Evolutionary conservation across 2,797 vertebrate genomes (phyloP).

Genomic region (Tachyglossus aculeatus): DNA sequence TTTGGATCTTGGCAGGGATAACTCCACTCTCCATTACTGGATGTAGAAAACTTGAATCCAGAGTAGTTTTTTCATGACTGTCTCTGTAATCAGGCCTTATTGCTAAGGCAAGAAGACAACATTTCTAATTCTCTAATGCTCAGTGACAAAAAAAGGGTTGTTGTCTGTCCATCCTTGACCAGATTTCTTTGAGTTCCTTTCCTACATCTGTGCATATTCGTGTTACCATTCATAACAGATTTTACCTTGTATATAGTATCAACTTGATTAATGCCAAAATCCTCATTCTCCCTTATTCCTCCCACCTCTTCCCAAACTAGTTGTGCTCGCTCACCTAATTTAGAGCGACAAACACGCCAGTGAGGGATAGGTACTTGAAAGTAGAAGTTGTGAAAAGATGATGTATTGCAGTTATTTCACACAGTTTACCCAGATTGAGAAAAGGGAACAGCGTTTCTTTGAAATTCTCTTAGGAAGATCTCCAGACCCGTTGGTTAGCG

Average conservation of each 20-base stretch:
- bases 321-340: neutral
- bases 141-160: neutral
- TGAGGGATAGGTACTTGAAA: conserved; percentile 1
- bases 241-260: neutral
- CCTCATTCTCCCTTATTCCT: no score
- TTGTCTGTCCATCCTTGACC: neutral
- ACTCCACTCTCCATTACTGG: no score
- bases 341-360: neutral
- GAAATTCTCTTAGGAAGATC: conserved; percentile 43
- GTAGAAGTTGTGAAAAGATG: conserved; percentile 25
- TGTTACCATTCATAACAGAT: neutral
- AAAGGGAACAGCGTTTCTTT: conserved; percentile 26
- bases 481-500: conserved; percentile 49
- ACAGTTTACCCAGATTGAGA: conserved; percentile 22
- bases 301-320: no score
- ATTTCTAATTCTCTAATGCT: neutral
- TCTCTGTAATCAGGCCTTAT: no score
- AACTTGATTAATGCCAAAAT: neutral
- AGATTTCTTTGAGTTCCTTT: neutral
- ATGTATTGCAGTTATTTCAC: conserved; percentile 12
- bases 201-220: neutral
- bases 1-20: neutral
- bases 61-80: no score
- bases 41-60: no score
- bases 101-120: neutral